These are phyloP conservation scores for Coreoperca whiteheadi DNA, from an alignment of 2,113 vertebrate species.

Conservation along the genomic window DNA sequence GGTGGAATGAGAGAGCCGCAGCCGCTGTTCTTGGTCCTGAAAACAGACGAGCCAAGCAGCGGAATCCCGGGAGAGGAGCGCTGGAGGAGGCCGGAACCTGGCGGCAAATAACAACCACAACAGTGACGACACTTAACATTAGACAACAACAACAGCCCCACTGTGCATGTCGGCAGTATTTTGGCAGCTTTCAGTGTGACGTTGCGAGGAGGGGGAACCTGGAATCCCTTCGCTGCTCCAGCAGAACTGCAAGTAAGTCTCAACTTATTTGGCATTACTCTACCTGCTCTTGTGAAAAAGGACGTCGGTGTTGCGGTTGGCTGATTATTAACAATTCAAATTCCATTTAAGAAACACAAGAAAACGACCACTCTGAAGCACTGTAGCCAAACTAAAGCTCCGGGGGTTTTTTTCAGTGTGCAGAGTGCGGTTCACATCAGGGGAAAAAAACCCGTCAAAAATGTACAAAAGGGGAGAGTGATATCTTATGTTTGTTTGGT, in stretches of 20 bases:
- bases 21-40: conserved; percentile 61
- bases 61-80: conserved; percentile 20
- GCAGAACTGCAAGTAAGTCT: conserved; percentile 44
- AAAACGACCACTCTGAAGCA: neutral
- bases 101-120: neutral
- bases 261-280: conserved; percentile 29
- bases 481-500: neutral
- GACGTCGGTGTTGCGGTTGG: neutral
- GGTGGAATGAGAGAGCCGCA: conserved; percentile 47
- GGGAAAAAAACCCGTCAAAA: neutral
- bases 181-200: conserved; percentile 30
- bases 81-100: neutral
- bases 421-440: neutral
- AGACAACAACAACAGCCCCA: neutral
- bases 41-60: conserved; percentile 26
- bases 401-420: neutral
- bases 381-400: neutral
- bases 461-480: neutral
- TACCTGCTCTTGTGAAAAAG: neutral
- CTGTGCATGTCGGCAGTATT: conserved; percentile 23
- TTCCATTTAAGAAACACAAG: neutral
- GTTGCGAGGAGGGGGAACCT: conserved; percentile 41
- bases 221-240: conserved; percentile 53
- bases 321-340: neutral
- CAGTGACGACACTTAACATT: neutral